Evolutionary conservation across 2,797 vertebrate species (phyloP), one percentile per base, ranked within the genome.

Genomic region (Toxotes lorentzi): DNA sequence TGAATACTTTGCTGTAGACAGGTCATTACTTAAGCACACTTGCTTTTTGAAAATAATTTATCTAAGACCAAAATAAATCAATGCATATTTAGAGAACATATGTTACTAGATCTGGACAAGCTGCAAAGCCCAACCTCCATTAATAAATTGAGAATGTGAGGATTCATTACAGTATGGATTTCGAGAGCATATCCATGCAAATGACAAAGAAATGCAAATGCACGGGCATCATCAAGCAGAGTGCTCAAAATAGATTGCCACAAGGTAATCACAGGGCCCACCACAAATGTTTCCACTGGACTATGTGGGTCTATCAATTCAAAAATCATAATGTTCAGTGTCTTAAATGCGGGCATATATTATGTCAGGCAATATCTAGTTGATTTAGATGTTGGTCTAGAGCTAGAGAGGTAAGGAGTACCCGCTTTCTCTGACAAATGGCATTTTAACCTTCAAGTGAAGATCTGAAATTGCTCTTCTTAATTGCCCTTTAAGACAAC

Each of bases 401-500:
- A 87, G 86, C 89, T 82, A 56, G 43, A 85, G 90, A 94, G 90
- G 92, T 93, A 92, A 88, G 84, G 86, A 81, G 79, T 73, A 70
- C 62, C 79, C 67, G 19, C 76, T 89, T 90, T 88, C 88, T 95
- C 92, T 96, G 96, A 98, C 95, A 94, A 97, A 97, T 96, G 94
- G 94, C 92, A 94, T 96, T 96, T 96, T 58, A 95, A 96, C 95
- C 95, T 96, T 93, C 93, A 94, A 95, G 91, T 92, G 96, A 96
- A 95, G 95, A 96, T 96, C 95, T 94, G 92, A 97, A 97, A 96
- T 96, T 94, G 95, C 94, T 96, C 94, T 91, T 86, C 94, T 96
- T 97, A 98, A 97, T 97, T 97, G 95, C 95, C 95, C 95, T 95
- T 94, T 63, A 91, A 93, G 87, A 95, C 93, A 92, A 90, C 89